Base-by-base conservation (phyloP, 2,888 invertebrate genomes). In the Rhyacophila evoluta region DNA sequence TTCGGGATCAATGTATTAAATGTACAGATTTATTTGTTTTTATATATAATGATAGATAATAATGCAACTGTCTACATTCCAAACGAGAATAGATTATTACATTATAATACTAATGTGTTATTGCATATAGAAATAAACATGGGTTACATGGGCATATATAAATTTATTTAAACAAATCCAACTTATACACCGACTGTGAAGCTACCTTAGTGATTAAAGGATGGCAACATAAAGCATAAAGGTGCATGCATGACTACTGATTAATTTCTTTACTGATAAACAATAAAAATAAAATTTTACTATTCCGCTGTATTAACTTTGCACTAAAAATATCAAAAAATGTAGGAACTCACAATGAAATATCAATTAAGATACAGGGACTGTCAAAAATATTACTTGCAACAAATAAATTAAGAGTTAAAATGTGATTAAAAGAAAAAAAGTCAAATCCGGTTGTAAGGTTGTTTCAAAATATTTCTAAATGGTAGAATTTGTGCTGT, bases 51-150 rank as follows among this genome's bases (percentile, higher is more conserved):
- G 41, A 55, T 55, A 10, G 19, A 2, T 19, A 55, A 55, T 8
- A 55, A 55, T 25, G 19, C 15, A 55, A 55, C 55, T 55, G 55
- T 19, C 55, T 55, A 55, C 55, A 55, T 55, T 19, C 19, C 55
- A 25, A 55, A 55, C 12, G 19, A 25, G 19, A 55, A 73, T 36
- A 29, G 67, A 36, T 38, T 73, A 36, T 25, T 25, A 69, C 25
- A 33, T 37, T 33, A 55, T 70, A 81, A 74, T 75, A 74, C 70
- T 72, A 79, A 37, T 38, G 72, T 69, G 77, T 37, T 80, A 74
- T 73, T 71, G 74, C 70, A 77, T 75, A 67, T 78, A 82, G 75
- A 81, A 81, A 82, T 79, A 82, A 83, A 75, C 10, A 37, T n/a
- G n/a, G 19, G 19, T 36, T 33, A 74, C n/a, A 76, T 41, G 68